phyloP scores from a whole-genome alignment of 2,888 invertebrate species.

The Xanthorhoe spadicearia region DNA sequence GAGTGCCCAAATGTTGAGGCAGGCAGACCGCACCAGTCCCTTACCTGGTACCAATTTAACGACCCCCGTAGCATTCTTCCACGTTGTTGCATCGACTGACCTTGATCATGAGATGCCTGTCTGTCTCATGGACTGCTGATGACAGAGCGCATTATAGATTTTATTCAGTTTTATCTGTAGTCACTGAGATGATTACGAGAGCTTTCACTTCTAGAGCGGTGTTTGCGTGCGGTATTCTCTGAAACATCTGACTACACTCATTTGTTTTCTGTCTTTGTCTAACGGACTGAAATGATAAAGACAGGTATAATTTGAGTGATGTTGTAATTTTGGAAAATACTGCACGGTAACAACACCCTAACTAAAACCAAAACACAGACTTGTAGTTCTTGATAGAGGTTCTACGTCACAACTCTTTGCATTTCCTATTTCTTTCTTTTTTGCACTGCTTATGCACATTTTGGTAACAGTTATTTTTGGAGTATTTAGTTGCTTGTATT shows the following conservation, averaged over 20 bases:
- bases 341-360: slow-evolving; percentile 11
- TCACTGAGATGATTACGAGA: slow-evolving; percentile 42
- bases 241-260: slow-evolving; percentile 4
- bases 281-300: slow-evolving; percentile 16
- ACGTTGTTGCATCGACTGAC: slow-evolving; percentile 72
- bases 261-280: slow-evolving; percentile 13
- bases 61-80: slow-evolving; percentile 74
- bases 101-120: slow-evolving; percentile 63
- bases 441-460: slow-evolving; percentile 78
- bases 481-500: slow-evolving; percentile 56
- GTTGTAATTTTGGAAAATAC: slow-evolving; percentile 22
- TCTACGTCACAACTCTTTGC: slow-evolving; percentile 36
- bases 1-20: slow-evolving; percentile 88
- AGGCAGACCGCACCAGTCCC: slow-evolving; percentile 86
- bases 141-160: slow-evolving; percentile 66
- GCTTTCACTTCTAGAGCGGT: slow-evolving; percentile 42
- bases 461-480: slow-evolving; percentile 52
- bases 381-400: slow-evolving; percentile 44
- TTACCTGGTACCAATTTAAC: slow-evolving; percentile 82
- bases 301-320: slow-evolving; percentile 3
- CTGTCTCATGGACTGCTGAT: slow-evolving; percentile 62
- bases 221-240: slow-evolving; percentile 26
- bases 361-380: slow-evolving; percentile 36
- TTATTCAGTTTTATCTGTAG: slow-evolving; percentile 42
- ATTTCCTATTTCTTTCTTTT: slow-evolving; percentile 49